Conservation (phyloP, 2,797 vertebrate species). For the Cuculus canorus region DNA sequence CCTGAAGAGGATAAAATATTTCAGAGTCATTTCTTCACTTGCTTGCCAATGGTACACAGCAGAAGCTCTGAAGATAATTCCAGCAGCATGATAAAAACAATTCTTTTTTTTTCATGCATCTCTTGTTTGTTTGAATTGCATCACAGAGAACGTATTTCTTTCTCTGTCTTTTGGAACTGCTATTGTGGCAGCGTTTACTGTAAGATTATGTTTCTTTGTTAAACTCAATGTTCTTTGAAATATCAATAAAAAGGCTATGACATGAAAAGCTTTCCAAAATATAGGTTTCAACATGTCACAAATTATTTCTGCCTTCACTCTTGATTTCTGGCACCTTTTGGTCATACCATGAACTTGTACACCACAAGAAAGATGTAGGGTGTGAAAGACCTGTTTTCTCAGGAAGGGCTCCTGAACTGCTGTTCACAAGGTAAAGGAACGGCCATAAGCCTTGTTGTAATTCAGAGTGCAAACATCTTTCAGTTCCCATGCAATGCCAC, state of each 20-base stretch:
- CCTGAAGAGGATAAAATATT: constrained; percentile 72
- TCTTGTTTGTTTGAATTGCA: neutral
- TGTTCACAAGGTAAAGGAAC: neutral
- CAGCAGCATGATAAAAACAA: neutral
- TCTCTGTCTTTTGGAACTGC: neutral
- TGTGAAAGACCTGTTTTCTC: neutral
- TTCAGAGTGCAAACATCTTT: neutral
- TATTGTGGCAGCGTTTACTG: neutral
- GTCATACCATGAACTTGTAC: neutral
- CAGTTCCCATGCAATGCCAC: neutral
- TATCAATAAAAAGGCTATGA: neutral
- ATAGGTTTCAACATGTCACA: neutral
- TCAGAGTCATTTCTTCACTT: neutral
- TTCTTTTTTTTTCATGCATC: neutral
- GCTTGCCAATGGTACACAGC: neutral
- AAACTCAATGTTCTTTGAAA: neutral
- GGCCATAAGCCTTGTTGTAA: neutral
- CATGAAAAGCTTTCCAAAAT: neutral
- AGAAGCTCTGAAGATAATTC: neutral
- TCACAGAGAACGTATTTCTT: neutral
- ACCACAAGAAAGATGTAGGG: neutral
- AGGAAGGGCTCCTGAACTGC: neutral
- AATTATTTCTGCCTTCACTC: neutral
- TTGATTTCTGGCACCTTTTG: neutral
- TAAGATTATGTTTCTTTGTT: neutral